Conservation (phyloP, 2,113 vertebrate genomes). For the Ptyas mucosa region DNA sequence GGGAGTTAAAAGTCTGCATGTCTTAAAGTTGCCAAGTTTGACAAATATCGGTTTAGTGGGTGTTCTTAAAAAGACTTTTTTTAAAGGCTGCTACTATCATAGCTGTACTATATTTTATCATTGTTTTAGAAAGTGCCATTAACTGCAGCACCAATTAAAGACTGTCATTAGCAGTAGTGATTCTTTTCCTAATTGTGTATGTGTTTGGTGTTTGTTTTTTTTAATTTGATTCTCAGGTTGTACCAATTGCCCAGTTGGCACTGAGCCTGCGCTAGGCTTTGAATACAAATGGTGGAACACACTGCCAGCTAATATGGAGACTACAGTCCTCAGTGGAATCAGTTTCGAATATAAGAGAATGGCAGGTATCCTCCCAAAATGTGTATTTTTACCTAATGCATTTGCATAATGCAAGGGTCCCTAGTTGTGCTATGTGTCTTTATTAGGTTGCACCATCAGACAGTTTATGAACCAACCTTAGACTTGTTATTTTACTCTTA, state of each 20-base stretch:
- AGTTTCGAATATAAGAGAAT: slow-evolving; percentile 77
- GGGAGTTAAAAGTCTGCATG: neutral
- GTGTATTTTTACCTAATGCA: rapidly evolving
- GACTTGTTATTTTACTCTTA: neutral
- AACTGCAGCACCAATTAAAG: neutral
- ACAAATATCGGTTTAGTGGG: neutral
- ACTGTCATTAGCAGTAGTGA: neutral
- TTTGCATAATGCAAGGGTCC: neutral
- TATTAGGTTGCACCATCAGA: neutral
- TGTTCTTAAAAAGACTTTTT: neutral
- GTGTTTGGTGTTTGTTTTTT: neutral
- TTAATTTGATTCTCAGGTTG: slow-evolving; percentile 73
- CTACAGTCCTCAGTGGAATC: slow-evolving; percentile 73
- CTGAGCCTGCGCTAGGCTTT: slow-evolving; percentile 79
- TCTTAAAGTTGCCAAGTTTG: neutral
- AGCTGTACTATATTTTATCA: neutral
- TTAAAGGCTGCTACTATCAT: neutral
- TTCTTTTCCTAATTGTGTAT: neutral
- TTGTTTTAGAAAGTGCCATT: neutral
- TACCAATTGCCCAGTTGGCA: slow-evolving; percentile 80
- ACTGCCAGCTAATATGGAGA: slow-evolving; percentile 90
- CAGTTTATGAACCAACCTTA: neutral
- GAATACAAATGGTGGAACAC: slow-evolving; percentile 98
- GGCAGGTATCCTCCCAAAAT: slow-evolving; percentile 70
- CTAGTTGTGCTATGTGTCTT: neutral